Conservation (phyloP, 2,113 vertebrate genomes). For the Phaethon lepturus region DNA sequence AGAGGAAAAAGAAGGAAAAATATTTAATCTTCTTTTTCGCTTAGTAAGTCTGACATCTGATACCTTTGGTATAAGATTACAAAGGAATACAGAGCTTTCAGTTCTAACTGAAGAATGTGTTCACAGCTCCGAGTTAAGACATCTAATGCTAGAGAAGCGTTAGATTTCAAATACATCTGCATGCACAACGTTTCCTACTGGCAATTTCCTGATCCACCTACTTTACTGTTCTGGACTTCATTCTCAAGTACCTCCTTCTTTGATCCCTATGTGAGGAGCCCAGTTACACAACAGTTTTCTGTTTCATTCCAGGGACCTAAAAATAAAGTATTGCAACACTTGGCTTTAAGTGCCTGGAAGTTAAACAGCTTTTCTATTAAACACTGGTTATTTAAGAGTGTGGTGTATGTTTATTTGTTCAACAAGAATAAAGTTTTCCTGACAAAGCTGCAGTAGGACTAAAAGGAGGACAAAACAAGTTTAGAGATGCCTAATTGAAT, state of each 20-base stretch:
- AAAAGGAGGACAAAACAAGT: background rate
- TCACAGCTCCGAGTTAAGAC: background rate
- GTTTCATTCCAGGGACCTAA: slow-evolving; percentile 53
- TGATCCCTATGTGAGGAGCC: background rate
- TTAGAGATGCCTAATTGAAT: background rate
- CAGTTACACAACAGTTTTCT: slow-evolving; percentile 21
- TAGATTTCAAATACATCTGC: background rate
- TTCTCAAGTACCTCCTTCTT: background rate
- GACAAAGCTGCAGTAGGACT: background rate
- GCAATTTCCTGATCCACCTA: background rate
- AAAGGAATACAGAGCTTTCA: background rate
- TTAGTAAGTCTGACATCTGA: background rate
- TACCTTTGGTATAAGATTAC: background rate
- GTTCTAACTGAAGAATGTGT: background rate
- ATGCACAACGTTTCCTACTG: background rate
- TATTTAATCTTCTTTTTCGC: background rate
- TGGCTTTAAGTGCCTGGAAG: background rate
- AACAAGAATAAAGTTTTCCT: background rate
- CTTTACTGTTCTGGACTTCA: slow-evolving; percentile 9
- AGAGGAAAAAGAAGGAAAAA: background rate
- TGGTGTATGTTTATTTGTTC: background rate
- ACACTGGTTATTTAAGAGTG: background rate
- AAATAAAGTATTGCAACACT: slow-evolving; percentile 69
- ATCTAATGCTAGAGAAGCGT: background rate
- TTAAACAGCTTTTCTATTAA: slow-evolving; percentile 8